Conservation (phyloP, 2,888 invertebrate species). For the Diadromus collaris region DNA sequence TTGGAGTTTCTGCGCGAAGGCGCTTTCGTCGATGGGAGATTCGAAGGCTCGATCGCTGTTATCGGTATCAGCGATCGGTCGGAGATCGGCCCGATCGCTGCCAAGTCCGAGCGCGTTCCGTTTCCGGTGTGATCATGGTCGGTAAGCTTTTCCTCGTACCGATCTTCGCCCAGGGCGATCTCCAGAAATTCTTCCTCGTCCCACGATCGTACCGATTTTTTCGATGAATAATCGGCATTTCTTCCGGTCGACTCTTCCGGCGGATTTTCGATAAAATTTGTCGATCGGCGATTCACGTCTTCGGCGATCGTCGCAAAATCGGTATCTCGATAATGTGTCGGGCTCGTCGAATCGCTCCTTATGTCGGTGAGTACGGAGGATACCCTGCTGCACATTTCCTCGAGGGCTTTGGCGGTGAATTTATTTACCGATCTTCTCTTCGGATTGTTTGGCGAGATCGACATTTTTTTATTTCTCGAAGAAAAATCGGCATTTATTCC, state of each 20-base stretch:
- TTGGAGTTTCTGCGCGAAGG: slow-evolving; percentile 30
- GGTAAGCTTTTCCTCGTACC: neutral
- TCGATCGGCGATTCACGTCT: too few species aligned
- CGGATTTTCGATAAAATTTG: too few species aligned
- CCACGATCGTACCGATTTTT: slow-evolving; percentile 21
- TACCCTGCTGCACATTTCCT: neutral
- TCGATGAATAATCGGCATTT: neutral
- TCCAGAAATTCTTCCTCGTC: slow-evolving; percentile 68
- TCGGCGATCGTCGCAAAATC: neutral
- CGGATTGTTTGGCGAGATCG: too few species aligned
- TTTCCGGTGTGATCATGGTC: neutral
- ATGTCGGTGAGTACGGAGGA: too few species aligned
- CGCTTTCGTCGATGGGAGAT: slow-evolving; percentile 44
- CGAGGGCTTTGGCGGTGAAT: neutral
- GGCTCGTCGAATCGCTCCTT: too few species aligned
- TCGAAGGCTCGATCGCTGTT: slow-evolving; percentile 27
- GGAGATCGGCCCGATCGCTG: slow-evolving; percentile 62
- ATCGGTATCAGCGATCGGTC: slow-evolving; percentile 53
- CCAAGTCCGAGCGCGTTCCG: slow-evolving; percentile 51
- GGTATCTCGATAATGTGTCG: too few species aligned
- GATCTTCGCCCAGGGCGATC: slow-evolving; percentile 68
- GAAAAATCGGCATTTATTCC: neutral
- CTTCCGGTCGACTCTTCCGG: too few species aligned
- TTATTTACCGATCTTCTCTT: too few species aligned
- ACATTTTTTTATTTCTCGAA: too few species aligned